A percentile compares a stretch with the other conserved stretches of the same genome.
Conservation (phyloP, 2,797 vertebrate genomes). For the Malacoctenus gilli region DNA sequence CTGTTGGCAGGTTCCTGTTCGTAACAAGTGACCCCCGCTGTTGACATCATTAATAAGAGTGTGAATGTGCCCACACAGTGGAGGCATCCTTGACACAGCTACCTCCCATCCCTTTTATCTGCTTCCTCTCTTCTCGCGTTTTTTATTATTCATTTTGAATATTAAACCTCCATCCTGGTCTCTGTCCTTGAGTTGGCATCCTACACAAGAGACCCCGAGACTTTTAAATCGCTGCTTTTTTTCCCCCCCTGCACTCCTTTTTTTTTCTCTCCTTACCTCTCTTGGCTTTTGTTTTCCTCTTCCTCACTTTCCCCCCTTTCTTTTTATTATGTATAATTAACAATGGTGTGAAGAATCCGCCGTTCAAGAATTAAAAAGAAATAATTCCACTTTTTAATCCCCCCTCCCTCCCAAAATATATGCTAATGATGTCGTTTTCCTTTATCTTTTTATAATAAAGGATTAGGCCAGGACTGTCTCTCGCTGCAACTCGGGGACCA, state of each 20-base stretch:
- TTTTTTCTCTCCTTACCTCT: slow-evolving; percentile 44
- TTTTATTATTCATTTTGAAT: slow-evolving; percentile 77
- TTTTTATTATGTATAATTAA: slow-evolving; percentile 78
- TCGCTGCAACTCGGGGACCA: slow-evolving; percentile 86
- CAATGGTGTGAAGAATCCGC: slow-evolving; percentile 72
- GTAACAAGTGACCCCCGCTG: slow-evolving; percentile 75
- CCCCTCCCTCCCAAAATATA: slow-evolving; percentile 76
- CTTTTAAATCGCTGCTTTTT: slow-evolving; percentile 34
- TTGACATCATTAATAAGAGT: slow-evolving; percentile 73
- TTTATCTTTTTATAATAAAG: slow-evolving; percentile 89
- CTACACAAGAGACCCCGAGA: slow-evolving; percentile 61
- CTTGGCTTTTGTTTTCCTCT: slow-evolving; percentile 54
- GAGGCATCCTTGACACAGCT: slow-evolving; percentile 65
- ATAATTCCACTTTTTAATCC: slow-evolving; percentile 83
- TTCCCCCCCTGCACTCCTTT: too few species aligned
- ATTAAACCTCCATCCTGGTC: slow-evolving; percentile 66
- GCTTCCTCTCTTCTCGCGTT: slow-evolving; percentile 45
- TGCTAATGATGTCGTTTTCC: slow-evolving; percentile 87
- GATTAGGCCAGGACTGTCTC: slow-evolving; percentile 86
- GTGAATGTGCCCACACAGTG: slow-evolving; percentile 40
- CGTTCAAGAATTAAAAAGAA: slow-evolving; percentile 83
- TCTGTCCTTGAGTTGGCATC: slow-evolving; percentile 77
- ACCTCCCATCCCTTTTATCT: slow-evolving; percentile 70
- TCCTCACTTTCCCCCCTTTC: slow-evolving; percentile 40
- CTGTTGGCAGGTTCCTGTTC: slow-evolving; percentile 65